Evolutionary conservation across 2,888 invertebrate species (phyloP).

Genomic region (Cryptus viduatorius): DNA sequence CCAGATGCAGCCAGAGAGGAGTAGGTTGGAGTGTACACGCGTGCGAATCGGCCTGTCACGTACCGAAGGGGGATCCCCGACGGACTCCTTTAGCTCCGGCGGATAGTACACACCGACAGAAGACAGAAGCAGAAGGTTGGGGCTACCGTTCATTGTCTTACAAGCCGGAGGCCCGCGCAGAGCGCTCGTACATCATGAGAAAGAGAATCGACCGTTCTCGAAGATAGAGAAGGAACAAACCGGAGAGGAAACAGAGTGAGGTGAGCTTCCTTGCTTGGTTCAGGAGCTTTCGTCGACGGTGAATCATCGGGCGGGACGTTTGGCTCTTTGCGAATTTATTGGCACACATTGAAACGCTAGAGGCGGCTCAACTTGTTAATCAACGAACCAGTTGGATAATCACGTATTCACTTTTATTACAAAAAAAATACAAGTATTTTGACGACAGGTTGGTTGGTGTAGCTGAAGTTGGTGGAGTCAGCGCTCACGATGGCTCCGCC

Average conservation of each 20-base stretch:
- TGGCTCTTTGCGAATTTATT: conserved; percentile 78
- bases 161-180: conserved; percentile 70
- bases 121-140: conserved; percentile 39
- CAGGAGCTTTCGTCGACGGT: conserved; percentile 70
- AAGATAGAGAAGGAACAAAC: not conserved
- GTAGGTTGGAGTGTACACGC: conserved; percentile 28
- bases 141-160: conserved; percentile 77
- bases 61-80: conserved; percentile 53
- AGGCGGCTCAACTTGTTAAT: conserved; percentile 46
- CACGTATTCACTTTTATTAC: conserved; percentile 11
- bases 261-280: conserved; percentile 52
- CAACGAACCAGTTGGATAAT: conserved; percentile 33
- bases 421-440: not conserved
- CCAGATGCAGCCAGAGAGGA: conserved; percentile 1
- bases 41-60: conserved; percentile 61
- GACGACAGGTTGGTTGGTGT: not conserved
- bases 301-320: conserved; percentile 79
- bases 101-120: conserved; percentile 34
- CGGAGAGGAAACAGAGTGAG: conserved; percentile 38
- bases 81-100: conserved; percentile 53
- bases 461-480: not conserved
- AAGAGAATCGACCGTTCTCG: conserved; percentile 20
- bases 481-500: not conserved
- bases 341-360: conserved; percentile 62
- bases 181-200: conserved; percentile 67